These are phyloP conservation scores for Natator depressus DNA, from an alignment of 2,113 vertebrate species.

Conservation along the genomic window DNA sequence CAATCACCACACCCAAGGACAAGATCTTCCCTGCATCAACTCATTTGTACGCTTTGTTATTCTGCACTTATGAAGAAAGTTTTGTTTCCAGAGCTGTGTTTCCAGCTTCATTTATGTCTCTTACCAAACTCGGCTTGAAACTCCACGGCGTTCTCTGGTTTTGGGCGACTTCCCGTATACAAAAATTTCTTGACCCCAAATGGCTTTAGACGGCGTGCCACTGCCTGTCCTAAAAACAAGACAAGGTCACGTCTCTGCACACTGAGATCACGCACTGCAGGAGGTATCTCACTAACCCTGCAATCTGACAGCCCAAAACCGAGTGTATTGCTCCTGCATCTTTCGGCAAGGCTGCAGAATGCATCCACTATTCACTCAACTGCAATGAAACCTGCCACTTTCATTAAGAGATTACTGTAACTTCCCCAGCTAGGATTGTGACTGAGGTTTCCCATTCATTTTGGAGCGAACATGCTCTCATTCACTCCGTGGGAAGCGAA, in stretches of 20 bases:
- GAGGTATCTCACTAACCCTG: rapidly evolving
- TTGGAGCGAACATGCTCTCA: rapidly evolving
- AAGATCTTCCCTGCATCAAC: rapidly evolving
- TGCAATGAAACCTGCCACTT: rapidly evolving
- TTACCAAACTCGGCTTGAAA: conserved; percentile 93
- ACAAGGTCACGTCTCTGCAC: neutral
- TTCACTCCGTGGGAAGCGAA: rapidly evolving
- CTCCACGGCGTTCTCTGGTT: conserved; percentile 73
- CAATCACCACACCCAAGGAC: rapidly evolving
- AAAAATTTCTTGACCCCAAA: conserved; percentile 94
- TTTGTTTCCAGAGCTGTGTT: rapidly evolving
- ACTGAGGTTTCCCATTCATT: rapidly evolving
- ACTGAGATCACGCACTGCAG: rapidly evolving
- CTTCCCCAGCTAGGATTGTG: rapidly evolving
- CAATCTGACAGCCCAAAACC: neutral
- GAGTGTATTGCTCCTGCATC: neutral
- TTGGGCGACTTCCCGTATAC: conserved; percentile 84
- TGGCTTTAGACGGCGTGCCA: conserved; percentile 90
- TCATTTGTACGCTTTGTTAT: rapidly evolving
- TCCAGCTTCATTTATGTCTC: neutral
- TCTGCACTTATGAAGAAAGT: rapidly evolving
- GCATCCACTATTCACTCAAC: neutral
- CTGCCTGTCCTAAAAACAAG: conserved; percentile 84
- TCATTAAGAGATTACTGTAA: rapidly evolving
- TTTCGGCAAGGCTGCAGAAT: rapidly evolving